Evolutionary conservation across 2,888 invertebrate genomes (phyloP), one percentile per base, ranked within the genome.

Genomic region (Drosophila borborema): DNA sequence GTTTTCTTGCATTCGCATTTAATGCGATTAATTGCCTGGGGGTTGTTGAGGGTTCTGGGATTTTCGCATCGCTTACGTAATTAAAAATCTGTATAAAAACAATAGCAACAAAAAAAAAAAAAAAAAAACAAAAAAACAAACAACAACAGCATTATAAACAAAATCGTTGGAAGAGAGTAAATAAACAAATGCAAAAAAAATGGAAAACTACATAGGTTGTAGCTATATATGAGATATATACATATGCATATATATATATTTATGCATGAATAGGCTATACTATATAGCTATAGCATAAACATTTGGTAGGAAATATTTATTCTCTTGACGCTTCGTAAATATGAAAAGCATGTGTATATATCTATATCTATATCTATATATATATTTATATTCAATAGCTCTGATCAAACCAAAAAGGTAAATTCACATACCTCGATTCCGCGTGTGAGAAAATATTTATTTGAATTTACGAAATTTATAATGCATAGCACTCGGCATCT

Each of bases 1-100:
- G 51, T 67, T 66, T 70, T 71, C 64, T 64, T 67, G 69, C 41
- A 36, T 20, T 67, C 58, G 58, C 73, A 76, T 66, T 82, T 45
- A 61, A 9, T 41, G 62, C 58, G 68, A 38, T 77, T 78, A 66
- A 62, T 70, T 74, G 51, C 54, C 40, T 31, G 55, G 12, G 67
- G 8, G 18, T 20, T 23, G 23, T 12, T 20, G 49, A 31, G 40
- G 40, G 18, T 40, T 49, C 40, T 49, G 40, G 40, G 28, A 66
- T 70, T 72, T 64, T 54, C 62, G 62, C 56, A 20, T 59, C 45
- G 68, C 43, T 75, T 70, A 41, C 82, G 58, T 75, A 72, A 80
- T 72, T 68, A 80, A 67, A 65, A 9, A 55, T 49, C 70, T 64
- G 43, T 54, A 28, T 65, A 60, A 6, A 18, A 31, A 49, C 10